Percentiles rank a stretch among this genome's conserved stretches.
These are phyloP conservation scores for Cebus imitator DNA, from an alignment of 2,113 vertebrate genomes.

Conservation along the genomic window DNA sequence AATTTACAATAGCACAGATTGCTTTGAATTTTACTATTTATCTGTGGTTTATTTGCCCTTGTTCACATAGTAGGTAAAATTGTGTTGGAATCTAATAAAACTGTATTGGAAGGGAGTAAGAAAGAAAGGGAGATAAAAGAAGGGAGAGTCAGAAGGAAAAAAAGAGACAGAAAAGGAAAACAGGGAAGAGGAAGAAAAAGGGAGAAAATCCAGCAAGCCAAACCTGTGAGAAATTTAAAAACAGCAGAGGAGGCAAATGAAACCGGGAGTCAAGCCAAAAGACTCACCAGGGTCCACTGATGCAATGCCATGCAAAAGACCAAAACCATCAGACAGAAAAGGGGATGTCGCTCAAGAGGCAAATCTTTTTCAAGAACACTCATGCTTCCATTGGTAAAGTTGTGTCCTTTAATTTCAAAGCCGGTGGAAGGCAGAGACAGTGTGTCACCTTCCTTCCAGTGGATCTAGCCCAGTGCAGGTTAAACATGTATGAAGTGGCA, in stretches of 20 bases:
- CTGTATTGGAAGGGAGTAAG: neutral
- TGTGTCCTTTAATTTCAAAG: neutral
- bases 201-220: neutral
- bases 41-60: neutral
- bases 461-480: neutral
- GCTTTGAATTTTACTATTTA: neutral
- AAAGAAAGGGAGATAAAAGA: neutral
- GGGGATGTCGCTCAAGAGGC: neutral
- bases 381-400: neutral
- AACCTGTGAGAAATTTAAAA: neutral
- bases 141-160: conserved; percentile 34
- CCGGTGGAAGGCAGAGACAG: neutral
- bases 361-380: neutral
- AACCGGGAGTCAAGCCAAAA: neutral
- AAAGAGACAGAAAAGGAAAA: neutral
- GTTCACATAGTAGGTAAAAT: neutral
- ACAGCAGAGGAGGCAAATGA: neutral
- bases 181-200: neutral
- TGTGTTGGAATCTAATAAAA: neutral
- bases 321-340: neutral
- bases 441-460: neutral
- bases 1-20: neutral
- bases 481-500: neutral
- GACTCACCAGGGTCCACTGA: neutral
- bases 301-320: neutral